Base-by-base conservation (phyloP, 1,140 invertebrate species). In the Panagrolaimus sp. region DNA sequence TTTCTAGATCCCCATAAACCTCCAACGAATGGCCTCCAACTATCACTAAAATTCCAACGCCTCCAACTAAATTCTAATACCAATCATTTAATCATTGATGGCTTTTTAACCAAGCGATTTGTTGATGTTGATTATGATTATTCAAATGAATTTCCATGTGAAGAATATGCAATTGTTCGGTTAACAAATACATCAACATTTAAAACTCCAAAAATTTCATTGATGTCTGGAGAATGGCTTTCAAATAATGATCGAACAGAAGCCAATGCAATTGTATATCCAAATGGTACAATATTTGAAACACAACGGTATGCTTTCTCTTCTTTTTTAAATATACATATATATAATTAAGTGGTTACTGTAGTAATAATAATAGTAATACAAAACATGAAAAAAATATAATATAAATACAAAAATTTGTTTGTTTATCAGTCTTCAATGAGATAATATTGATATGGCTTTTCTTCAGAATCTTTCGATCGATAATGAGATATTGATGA, bases 1-100 rank as follows among this genome's bases (percentile, higher is more conserved):
- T 57, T 57, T 57, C 27, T 27, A 57, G 51, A 11, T 20, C 27
- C 51, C 11, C 51, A 57, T 57, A 27, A 57, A 57, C 51, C 51
- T 57, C 51, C 51, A 57, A 25, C 51, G n/a, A 27, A 57, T 25
- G 51, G 51, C 5, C 51, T 57, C 20, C 51, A 25, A 20, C 13
- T 57, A 2, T 57, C 51, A 9, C 51, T 57, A 20, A 57, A 57
- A 57, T 25, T 57, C 8, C 51, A 57, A 57, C 20, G 27, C 8
- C 27, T 57, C 20, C 51, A 27, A 27, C 20, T 57, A 25, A 25
- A 20, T 9, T 57, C 51, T n/a, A 9, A 20, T 20, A n/a, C n/a
- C n/a, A 20, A 20, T 20, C 20, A 20, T 20, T 16, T 57, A 2
- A 5, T 57, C 8, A 57, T 57, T 27, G 51, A 57, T 57, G 51